A percentile compares a stretch with the other conserved stretches of the same genome.
These are phyloP conservation scores for Epizoanthus scotinus DNA, from an alignment of 92 coral and sea anemone genomes.

Conservation along the genomic window DNA sequence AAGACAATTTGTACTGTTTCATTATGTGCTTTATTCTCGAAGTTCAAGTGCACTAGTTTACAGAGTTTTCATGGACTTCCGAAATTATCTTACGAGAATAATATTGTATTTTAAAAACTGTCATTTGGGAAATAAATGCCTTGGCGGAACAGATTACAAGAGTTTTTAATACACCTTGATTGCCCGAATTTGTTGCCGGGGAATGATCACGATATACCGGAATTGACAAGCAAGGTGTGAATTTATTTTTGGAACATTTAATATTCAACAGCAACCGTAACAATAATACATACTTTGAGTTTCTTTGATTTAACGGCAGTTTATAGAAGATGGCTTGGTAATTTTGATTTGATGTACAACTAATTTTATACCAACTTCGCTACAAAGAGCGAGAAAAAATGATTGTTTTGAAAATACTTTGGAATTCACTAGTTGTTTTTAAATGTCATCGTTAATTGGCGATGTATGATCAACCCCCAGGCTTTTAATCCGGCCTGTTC, in stretches of 20 bases:
- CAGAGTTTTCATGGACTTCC: background rate
- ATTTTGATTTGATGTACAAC: too few species aligned
- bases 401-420: background rate
- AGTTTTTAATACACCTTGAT: background rate
- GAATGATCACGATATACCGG: background rate
- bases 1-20: background rate
- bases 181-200: background rate
- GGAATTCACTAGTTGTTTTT: background rate
- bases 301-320: too few species aligned
- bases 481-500: constrained; percentile 15
- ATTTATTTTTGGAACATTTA: background rate
- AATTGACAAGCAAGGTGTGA: background rate
- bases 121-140: background rate
- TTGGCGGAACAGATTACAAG: constrained; percentile 27
- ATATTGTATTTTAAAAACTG: background rate
- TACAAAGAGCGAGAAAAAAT: too few species aligned
- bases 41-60: background rate
- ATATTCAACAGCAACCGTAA: too few species aligned
- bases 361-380: too few species aligned
- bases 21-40: background rate
- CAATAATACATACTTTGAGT: too few species aligned
- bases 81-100: background rate
- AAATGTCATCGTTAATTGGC: background rate
- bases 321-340: too few species aligned
- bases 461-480: background rate